Evolutionary conservation across 1,140 invertebrate genomes (phyloP).

Genomic region (Papilio glaucus): DNA sequence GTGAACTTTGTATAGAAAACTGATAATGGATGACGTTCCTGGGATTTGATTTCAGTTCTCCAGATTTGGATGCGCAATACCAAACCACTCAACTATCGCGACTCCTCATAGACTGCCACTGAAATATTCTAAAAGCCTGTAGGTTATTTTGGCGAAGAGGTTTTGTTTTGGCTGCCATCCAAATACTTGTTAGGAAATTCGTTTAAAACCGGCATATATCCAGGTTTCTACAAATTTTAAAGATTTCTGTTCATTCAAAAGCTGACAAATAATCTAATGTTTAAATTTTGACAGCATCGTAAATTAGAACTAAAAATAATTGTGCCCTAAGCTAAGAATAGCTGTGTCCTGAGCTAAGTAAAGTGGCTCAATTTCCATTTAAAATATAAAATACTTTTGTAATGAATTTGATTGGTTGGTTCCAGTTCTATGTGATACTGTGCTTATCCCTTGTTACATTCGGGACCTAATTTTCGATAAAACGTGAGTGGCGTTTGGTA

Average conservation of each 20-base stretch:
- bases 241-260: not conserved
- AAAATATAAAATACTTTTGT: no score
- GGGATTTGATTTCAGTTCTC: not conserved
- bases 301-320: no score
- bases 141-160: not conserved
- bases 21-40: not conserved
- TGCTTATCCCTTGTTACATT: no score
- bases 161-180: conserved; percentile 30
- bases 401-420: no score
- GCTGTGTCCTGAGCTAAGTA: no score
- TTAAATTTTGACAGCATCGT: no score
- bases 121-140: conserved; percentile 26
- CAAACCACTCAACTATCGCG: not conserved
- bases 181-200: conserved; percentile 37
- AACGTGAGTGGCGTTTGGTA: not conserved
- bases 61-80: not conserved
- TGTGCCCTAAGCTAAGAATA: no score
- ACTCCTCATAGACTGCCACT: not conserved
- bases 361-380: no score
- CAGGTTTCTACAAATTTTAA: conserved; percentile 21
- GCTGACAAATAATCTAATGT: no score
- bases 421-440: no score
- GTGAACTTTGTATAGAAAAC: not conserved
- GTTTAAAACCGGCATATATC: conserved; percentile 25
- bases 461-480: no score